Evolutionary conservation across 92 coral and sea anemone genomes (phyloP).

Genomic region (Meandrina meandrites): DNA sequence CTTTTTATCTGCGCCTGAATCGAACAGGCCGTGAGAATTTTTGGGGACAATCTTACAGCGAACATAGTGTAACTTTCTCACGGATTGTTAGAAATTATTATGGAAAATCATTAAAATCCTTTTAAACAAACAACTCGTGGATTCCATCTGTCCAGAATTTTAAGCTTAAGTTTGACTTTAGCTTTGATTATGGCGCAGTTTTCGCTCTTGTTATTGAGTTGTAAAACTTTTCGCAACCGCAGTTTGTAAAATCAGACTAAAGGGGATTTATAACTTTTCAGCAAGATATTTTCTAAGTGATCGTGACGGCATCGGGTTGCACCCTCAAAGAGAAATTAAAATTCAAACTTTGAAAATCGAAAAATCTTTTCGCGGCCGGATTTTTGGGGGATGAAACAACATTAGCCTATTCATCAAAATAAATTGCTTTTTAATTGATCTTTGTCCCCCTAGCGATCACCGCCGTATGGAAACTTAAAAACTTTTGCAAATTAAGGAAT

Average conservation of each 20-base stretch:
- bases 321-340: conserved; percentile 9
- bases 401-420: background rate
- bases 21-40: conserved; percentile 84
- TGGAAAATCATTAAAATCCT: conserved; percentile 65
- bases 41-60: conserved; percentile 77
- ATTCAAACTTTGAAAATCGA: conserved; percentile 3
- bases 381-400: conserved; percentile 11
- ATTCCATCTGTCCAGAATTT: conserved; percentile 31
- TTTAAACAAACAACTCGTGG: conserved; percentile 55
- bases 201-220: background rate
- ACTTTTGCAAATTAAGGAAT: background rate
- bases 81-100: conserved; percentile 90
- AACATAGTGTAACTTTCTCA: conserved; percentile 87
- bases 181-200: background rate
- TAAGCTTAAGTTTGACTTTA: background rate
- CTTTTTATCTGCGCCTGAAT: conserved; percentile 81
- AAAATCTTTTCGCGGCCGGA: conserved; percentile 18
- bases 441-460: conserved; percentile 6
- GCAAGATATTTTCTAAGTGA: background rate
- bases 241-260: background rate
- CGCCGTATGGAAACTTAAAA: conserved; percentile 10
- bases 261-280: background rate
- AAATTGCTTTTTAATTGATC: conserved; percentile 34
- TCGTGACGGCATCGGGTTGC: background rate
- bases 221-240: background rate